phyloP scores from a whole-genome alignment of 2,888 invertebrate species.

The Diarsia dahlii region DNA sequence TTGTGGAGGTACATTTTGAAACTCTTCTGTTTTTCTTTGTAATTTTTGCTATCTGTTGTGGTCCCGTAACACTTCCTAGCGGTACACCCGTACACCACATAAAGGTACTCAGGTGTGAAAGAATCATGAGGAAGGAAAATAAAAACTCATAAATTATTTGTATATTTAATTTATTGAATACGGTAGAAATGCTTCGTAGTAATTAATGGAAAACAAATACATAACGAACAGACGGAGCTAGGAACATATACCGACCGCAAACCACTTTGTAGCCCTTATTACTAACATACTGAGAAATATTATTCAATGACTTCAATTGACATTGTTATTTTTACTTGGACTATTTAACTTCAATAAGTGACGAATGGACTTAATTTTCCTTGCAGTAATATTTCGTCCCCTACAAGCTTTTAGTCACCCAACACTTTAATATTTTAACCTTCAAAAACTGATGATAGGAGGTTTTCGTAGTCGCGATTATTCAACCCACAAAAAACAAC shows the following conservation, averaged over 20 bases:
- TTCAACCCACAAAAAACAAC: not conserved
- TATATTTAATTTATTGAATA: conserved; percentile 91
- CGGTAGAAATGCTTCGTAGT: conserved; percentile 90
- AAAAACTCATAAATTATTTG: conserved; percentile 76
- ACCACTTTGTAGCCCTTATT: conserved; percentile 72
- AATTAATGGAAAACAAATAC: conserved; percentile 89
- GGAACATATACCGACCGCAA: conserved; percentile 89
- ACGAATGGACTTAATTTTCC: conserved; percentile 6
- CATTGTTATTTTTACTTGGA: not conserved
- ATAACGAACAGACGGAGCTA: conserved; percentile 89
- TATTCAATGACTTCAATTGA: not conserved
- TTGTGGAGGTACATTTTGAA: too few species aligned
- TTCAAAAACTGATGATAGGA: not conserved
- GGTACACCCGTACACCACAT: not conserved
- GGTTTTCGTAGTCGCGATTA: not conserved
- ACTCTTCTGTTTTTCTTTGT: too few species aligned
- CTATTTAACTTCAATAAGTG: not conserved
- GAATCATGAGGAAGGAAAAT: conserved; percentile 19
- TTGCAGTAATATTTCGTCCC: conserved; percentile 4
- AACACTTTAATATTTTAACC: not conserved
- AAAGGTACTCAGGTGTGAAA: not conserved
- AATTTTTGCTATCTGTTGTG: not conserved
- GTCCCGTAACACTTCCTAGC: not conserved
- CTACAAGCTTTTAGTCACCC: not conserved
- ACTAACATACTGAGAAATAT: conserved; percentile 43